A percentile compares a stretch with the other conserved stretches of the same genome.
Evolutionary conservation across 2,113 vertebrate genomes (phyloP).

Genomic region (Bombycilla garrulus): DNA sequence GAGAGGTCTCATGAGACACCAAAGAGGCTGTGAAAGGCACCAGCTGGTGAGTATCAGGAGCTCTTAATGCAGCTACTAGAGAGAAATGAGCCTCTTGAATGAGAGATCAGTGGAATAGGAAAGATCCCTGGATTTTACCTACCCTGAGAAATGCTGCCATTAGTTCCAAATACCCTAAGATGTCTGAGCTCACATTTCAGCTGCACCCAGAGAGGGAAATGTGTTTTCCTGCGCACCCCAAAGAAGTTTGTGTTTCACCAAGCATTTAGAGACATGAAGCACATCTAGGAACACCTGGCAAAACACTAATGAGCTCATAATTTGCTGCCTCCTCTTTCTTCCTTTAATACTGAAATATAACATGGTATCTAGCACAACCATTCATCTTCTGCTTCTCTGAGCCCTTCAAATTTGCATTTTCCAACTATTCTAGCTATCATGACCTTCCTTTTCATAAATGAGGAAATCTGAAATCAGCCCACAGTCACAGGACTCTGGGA

Average conservation of each 20-base stretch:
- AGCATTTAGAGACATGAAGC: neutral
- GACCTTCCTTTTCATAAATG: neutral
- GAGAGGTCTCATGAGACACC: neutral
- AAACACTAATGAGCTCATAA: neutral
- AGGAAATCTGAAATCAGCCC: neutral
- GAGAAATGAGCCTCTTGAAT: neutral
- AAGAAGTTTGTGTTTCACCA: neutral
- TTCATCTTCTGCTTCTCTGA: neutral
- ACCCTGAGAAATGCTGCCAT: neutral
- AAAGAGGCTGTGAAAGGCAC: neutral
- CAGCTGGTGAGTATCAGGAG: neutral
- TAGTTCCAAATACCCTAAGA: neutral
- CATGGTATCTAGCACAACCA: neutral
- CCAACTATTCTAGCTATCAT: neutral
- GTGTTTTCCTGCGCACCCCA: neutral
- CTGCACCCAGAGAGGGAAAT: neutral
- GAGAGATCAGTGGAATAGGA: neutral
- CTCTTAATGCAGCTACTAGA: neutral
- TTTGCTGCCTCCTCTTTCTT: neutral
- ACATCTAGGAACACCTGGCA: neutral
- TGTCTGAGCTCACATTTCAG: neutral
- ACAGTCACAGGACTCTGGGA: fast-evolving
- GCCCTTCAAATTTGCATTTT: neutral
- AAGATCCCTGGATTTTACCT: neutral
- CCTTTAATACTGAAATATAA: neutral